These are phyloP conservation scores for Hippocampus zosterae DNA, from an alignment of 2,113 vertebrate species.

Conservation along the genomic window DNA sequence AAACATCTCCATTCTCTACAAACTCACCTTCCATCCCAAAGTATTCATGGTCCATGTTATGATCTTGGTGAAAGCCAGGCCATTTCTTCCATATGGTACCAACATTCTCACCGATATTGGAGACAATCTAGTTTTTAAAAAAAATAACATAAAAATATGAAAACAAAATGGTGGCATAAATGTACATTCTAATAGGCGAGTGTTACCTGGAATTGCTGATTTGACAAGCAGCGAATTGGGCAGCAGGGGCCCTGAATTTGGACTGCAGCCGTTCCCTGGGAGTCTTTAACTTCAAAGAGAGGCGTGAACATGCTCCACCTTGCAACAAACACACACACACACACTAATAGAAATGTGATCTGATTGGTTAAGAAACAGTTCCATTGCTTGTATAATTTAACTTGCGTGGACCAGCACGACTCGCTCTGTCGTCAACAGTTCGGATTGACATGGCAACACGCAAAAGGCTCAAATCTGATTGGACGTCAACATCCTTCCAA, in stretches of 20 bases:
- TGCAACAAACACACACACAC: slow-evolving; percentile 11
- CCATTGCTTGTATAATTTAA: too few relatives aligned
- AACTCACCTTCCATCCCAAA: slow-evolving; percentile 77
- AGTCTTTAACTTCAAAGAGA: slow-evolving; percentile 49
- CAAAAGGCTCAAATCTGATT: too few relatives aligned
- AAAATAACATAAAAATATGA: not conserved
- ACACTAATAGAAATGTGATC: too few relatives aligned
- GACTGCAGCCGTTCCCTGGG: slow-evolving; percentile 21
- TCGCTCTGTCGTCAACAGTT: too few relatives aligned
- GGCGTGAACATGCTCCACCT: slow-evolving; percentile 76
- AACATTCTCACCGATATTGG: slow-evolving; percentile 56
- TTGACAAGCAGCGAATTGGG: slow-evolving; percentile 65
- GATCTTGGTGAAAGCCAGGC: slow-evolving; percentile 72
- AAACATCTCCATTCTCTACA: not conserved
- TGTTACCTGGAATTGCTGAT: slow-evolving; percentile 72
- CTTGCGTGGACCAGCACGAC: too few relatives aligned
- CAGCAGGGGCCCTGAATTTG: slow-evolving; percentile 70
- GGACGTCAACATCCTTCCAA: too few relatives aligned
- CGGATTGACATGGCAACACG: too few relatives aligned
- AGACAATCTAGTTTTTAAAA: slow-evolving; percentile 58
- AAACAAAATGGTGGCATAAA: not conserved
- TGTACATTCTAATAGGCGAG: not conserved
- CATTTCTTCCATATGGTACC: slow-evolving; percentile 72
- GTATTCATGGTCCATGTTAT: slow-evolving; percentile 79
- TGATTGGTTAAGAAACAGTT: too few relatives aligned